Evolutionary conservation across 2,888 invertebrate genomes (phyloP).

Genomic region (Nezara viridula): DNA sequence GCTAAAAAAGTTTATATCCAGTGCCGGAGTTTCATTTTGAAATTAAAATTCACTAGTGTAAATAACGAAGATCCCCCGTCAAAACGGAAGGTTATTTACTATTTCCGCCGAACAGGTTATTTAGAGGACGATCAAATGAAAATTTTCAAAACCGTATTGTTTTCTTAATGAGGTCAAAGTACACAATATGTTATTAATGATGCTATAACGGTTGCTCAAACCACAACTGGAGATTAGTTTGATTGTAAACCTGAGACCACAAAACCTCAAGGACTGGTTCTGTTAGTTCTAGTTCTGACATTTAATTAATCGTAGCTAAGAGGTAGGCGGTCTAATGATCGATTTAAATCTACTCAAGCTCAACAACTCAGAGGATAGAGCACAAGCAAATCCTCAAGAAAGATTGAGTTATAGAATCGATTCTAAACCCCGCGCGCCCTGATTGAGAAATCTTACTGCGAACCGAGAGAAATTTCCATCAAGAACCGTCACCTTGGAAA

Average conservation of each 20-base stretch:
- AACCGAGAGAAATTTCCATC: neutral
- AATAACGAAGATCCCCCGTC: no score
- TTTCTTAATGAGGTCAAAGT: no score
- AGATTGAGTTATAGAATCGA: neutral
- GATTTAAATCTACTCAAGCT: neutral
- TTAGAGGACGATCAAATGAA: no score
- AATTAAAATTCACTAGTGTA: no score
- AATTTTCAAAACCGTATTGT: no score
- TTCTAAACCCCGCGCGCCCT: neutral
- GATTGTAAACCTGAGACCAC: neutral
- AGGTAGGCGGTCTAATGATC: neutral
- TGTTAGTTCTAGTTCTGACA: neutral
- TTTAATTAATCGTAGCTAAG: neutral
- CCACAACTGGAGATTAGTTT: neutral
- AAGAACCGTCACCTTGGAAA: neutral
- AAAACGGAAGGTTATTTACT: no score
- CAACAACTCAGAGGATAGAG: neutral
- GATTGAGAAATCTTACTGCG: neutral
- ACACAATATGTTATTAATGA: no score
- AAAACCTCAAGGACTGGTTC: neutral
- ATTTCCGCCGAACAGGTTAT: no score
- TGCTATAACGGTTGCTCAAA: neutral
- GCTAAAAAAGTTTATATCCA: no score
- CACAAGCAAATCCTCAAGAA: neutral
- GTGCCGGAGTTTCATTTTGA: no score